Evolutionary conservation across 2,113 vertebrate species (phyloP).

Genomic region (Lamprotornis superbus): DNA sequence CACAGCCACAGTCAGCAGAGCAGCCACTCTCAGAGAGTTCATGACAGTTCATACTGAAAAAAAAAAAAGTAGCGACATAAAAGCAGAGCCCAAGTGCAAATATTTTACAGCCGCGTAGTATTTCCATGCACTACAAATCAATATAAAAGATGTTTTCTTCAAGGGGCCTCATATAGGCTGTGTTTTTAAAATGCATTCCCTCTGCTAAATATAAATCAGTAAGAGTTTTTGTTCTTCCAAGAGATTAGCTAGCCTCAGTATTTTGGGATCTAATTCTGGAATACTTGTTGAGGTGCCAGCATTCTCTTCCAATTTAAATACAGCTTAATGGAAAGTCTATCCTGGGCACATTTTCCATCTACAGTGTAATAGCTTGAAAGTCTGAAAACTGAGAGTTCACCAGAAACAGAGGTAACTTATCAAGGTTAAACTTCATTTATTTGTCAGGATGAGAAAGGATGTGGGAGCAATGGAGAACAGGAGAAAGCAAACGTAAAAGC

Average conservation of each 20-base stretch:
- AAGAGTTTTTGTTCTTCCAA: slow-evolving; percentile 70
- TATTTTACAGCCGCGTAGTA: slow-evolving; percentile 41
- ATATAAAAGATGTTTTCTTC: slow-evolving; percentile 63
- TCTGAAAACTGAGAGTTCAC: slow-evolving; percentile 28
- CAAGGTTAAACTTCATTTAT: neutral
- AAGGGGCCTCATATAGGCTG: slow-evolving; percentile 58
- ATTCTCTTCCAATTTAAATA: slow-evolving; percentile 73
- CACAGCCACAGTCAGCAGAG: neutral
- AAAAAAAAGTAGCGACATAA: neutral
- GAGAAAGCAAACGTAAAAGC: neutral
- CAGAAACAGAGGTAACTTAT: slow-evolving; percentile 32
- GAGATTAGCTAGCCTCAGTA: slow-evolving; percentile 68
- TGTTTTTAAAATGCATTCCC: slow-evolving; percentile 64
- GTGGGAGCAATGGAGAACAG: neutral
- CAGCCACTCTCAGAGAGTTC: neutral
- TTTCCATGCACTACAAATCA: slow-evolving; percentile 64
- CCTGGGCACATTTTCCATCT: slow-evolving; percentile 67
- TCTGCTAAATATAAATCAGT: slow-evolving; percentile 71
- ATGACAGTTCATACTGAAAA: neutral
- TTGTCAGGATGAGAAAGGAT: neutral
- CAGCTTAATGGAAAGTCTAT: slow-evolving; percentile 67
- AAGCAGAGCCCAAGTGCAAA: slow-evolving; percentile 43
- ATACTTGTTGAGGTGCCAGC: slow-evolving; percentile 68
- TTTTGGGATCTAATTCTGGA: slow-evolving; percentile 70
- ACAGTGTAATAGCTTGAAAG: slow-evolving; percentile 23